Evolutionary conservation across 2,888 invertebrate species (phyloP), one percentile per base, ranked within the genome.

Genomic region (Spisula solida): DNA sequence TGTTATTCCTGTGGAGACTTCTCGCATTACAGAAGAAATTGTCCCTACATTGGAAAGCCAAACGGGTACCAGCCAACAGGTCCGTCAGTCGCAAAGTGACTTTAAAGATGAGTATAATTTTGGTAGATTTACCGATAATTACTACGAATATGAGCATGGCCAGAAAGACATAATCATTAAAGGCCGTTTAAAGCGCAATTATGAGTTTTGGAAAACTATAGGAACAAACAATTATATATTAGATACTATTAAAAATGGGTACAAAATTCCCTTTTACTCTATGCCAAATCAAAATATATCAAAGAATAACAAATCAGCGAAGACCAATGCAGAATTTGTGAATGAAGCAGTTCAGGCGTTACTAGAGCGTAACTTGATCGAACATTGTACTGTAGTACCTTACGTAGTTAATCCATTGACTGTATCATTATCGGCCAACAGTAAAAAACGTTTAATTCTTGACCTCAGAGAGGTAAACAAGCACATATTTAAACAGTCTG

Each of bases 391-490:
- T 66, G 56, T 82, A 2, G 60, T 75, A 79, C 75, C 82, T 55
- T 47, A 91, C 6, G 60, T 20, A n/a, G n/a, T n/a, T n/a, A n/a
- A n/a, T n/a, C n/a, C n/a, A n/a, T n/a, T n/a, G n/a, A n/a, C n/a
- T n/a, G 88, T 92, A 18, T 83, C 88, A n/a, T n/a, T n/a, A n/a
- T n/a, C n/a, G n/a, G n/a, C n/a, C n/a, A n/a, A n/a, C n/a, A 86
- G 86, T 20, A 91, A 91, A 48, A 91, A 85, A 66, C 25, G 86
- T 29, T 91, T 4, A 91, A 89, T 56, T 83, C 91, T 55, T 18
- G 55, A 55, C 18, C 18, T 55, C 8, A 5, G 55, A 12, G 16
- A 12, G 2, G 55, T 55, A 18, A 55, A 55, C 18, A 55, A 55
- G 18, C 55, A 55, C 18, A 14, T 20, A 20, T 55, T 8, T 8